Evolutionary conservation across 2,797 vertebrate genomes (phyloP).

Genomic region (Hippoglossus hippoglossus): DNA sequence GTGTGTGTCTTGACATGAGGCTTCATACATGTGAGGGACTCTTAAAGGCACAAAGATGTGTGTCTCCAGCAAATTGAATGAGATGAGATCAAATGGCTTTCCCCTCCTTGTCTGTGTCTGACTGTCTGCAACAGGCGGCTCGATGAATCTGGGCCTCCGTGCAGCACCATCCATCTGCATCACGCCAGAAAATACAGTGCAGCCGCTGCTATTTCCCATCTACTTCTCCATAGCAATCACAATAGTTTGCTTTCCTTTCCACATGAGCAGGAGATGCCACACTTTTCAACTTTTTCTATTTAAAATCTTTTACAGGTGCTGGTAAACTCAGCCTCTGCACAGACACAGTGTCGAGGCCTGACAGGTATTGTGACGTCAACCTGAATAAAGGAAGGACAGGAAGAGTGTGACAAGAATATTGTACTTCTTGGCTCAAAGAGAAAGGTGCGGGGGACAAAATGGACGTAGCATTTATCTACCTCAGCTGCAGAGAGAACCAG

Average conservation of each 20-base stretch:
- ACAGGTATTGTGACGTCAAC: constrained; percentile 5
- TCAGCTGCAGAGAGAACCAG: not conserved
- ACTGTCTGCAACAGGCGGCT: constrained; percentile 7
- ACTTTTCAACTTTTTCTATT: constrained; percentile 15
- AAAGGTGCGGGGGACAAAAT: not conserved
- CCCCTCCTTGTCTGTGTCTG: not conserved
- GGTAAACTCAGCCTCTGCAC: not conserved
- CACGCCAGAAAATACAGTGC: constrained; percentile 20
- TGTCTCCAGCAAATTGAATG: constrained; percentile 17
- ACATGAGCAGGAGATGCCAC: not conserved
- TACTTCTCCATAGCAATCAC: too few species aligned
- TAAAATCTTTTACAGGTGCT: constrained; percentile 34
- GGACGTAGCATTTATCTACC: not conserved
- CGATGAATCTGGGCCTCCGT: constrained; percentile 29
- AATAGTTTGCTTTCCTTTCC: not conserved
- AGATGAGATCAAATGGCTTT: constrained; percentile 20
- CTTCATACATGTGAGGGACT: not conserved
- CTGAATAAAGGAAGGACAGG: not conserved
- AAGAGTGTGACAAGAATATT: not conserved
- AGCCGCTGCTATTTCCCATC: not conserved
- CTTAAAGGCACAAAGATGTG: constrained; percentile 19
- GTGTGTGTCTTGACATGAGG: not conserved
- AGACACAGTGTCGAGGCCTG: constrained; percentile 12
- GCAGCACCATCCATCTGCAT: constrained; percentile 37
- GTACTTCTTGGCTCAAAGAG: not conserved